A percentile compares a stretch with the other conserved stretches of the same genome.
Conservation (phyloP, 2,797 vertebrate species). For the Enteromius paludinosus region DNA sequence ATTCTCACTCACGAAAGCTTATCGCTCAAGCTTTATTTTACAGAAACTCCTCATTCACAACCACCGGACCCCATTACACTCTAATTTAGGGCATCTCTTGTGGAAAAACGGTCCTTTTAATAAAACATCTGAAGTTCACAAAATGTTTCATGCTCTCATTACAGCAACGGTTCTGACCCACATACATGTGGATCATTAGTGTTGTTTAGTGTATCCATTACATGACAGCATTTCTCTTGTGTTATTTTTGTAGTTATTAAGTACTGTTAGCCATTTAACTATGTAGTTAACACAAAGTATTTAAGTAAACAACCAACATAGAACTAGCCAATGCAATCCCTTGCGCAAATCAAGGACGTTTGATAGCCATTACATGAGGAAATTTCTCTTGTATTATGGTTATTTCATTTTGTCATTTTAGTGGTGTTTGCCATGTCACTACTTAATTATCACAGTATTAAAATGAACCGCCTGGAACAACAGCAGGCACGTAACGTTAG, state of each 20-base stretch:
- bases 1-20: constrained; percentile 25
- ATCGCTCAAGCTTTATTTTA: neutral
- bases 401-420: neutral
- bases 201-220: neutral
- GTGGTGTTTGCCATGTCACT: neutral
- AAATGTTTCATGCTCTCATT: constrained; percentile 13
- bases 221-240: neutral
- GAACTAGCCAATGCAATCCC: neutral
- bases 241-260: neutral
- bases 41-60: constrained; percentile 1
- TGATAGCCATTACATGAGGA: neutral
- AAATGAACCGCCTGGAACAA: neutral
- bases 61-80: neutral
- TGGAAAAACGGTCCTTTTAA: neutral
- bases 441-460: neutral
- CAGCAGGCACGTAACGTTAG: too few species aligned
- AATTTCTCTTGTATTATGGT: neutral
- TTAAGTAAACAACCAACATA: neutral
- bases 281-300: neutral
- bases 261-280: neutral
- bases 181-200: neutral
- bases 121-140: neutral
- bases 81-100: neutral
- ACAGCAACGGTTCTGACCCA: constrained; percentile 3
- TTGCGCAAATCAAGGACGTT: neutral